A percentile compares a stretch with the other conserved stretches of the same genome.
phyloP scores from a whole-genome alignment of 2,113 vertebrate genomes.

The Mungos mungo region DNA sequence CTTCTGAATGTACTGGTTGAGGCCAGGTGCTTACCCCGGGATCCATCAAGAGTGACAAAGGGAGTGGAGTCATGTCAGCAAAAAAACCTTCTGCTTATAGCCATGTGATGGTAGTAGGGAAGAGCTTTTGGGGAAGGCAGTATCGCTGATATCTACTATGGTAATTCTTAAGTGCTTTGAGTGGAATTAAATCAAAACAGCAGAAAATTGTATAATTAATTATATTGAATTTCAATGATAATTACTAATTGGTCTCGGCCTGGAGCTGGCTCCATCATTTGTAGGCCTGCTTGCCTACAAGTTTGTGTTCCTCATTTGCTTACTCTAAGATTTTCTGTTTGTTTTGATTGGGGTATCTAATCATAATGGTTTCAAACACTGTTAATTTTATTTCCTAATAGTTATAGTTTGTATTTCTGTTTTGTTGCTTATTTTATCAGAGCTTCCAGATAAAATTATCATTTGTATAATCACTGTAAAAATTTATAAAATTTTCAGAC shows the following conservation, averaged over 20 bases:
- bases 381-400: background rate
- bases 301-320: background rate
- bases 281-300: background rate
- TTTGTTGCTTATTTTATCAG: constrained; percentile 20
- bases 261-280: background rate
- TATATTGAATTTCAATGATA: constrained; percentile 25
- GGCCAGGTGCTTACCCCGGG: background rate
- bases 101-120: background rate
- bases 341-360: background rate
- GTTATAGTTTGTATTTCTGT: background rate
- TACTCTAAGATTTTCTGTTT: background rate
- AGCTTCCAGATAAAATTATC: constrained; percentile 6
- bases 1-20: background rate
- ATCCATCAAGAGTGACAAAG: background rate
- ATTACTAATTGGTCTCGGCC: background rate
- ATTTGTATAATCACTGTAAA: background rate
- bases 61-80: background rate
- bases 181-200: background rate
- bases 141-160: background rate
- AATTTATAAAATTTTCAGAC: background rate
- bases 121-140: background rate
- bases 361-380: background rate
- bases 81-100: background rate
- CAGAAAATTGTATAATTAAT: background rate
- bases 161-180: constrained; percentile 13